Conservation (phyloP, 2,888 invertebrate species). For the Drosophila anomelani region DNA sequence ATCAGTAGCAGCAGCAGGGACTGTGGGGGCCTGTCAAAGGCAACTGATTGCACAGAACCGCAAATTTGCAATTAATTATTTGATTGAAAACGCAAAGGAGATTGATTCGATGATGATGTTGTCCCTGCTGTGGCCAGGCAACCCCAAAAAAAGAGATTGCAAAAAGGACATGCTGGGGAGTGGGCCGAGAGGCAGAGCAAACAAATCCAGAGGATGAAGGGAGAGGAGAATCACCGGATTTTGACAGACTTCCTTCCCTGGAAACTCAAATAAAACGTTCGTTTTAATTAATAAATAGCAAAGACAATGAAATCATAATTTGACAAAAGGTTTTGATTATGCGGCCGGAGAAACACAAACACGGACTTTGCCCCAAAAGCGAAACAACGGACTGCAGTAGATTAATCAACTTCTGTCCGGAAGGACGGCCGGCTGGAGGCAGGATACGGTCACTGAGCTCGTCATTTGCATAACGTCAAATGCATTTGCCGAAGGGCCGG, state of each 20-base stretch:
- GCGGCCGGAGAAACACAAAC: conserved; percentile 35
- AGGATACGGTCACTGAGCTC: conserved; percentile 55
- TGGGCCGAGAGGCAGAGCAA: background rate
- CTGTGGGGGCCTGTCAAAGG: conserved; percentile 14
- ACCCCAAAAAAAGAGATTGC: conserved; percentile 15
- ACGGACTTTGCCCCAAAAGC: conserved; percentile 45
- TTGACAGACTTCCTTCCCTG: conserved; percentile 14
- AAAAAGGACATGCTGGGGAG: background rate
- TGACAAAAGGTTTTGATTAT: conserved; percentile 60
- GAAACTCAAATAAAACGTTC: conserved; percentile 44
- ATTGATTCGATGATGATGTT: conserved; percentile 31
- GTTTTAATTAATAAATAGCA: conserved; percentile 72
- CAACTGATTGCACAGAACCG: conserved; percentile 44
- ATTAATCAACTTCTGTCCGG: conserved; percentile 68
- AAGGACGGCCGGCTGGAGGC: conserved; percentile 17
- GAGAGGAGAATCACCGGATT: background rate
- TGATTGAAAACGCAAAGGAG: conserved; percentile 40
- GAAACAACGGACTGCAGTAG: conserved; percentile 54
- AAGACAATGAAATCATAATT: conserved; percentile 48
- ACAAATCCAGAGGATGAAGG: background rate
- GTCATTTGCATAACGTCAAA: conserved; percentile 70
- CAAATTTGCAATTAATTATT: conserved; percentile 51
- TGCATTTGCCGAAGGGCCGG: conserved; percentile 32
- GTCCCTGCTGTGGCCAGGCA: conserved; percentile 24
- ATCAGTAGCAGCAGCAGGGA: background rate